phyloP scores from a whole-genome alignment of 23 tunicate species.

The Ciona savignyi region DNA sequence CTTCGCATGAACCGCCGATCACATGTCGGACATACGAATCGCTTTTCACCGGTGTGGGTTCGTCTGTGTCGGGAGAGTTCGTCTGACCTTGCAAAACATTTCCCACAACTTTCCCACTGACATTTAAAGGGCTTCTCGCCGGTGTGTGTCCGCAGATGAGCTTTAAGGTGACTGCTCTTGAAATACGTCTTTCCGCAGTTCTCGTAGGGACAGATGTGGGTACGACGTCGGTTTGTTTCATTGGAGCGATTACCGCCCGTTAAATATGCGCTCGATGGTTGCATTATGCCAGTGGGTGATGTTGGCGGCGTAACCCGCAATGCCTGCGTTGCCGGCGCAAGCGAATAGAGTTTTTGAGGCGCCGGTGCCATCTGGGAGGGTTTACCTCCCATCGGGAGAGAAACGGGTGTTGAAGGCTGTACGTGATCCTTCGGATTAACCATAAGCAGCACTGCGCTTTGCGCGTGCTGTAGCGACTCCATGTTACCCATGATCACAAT shows the following conservation, averaged over 20 bases:
- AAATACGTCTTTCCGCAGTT: constrained; percentile 94
- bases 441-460: constrained; percentile 75
- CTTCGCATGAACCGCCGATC: constrained; percentile 91
- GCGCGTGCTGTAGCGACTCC: constrained; percentile 64
- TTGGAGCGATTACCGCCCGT: background rate
- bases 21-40: constrained; percentile 91
- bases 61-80: constrained; percentile 93
- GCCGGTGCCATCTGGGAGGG: constrained; percentile 7
- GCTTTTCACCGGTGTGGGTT: constrained; percentile 96
- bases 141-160: constrained; percentile 95
- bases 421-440: constrained; percentile 44
- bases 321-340: constrained; percentile 6
- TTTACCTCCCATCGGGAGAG: background rate
- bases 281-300: background rate
- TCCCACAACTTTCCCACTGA: constrained; percentile 88
- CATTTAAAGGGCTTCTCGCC: constrained; percentile 96
- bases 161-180: constrained; percentile 93
- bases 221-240: constrained; percentile 48
- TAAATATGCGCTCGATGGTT: background rate
- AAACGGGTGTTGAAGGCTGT: background rate
- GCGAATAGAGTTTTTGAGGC: background rate
- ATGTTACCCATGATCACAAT: constrained; percentile 86
- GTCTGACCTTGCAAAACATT: constrained; percentile 90
- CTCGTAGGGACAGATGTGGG: constrained; percentile 71
- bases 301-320: background rate